Percentiles rank a stretch among this genome's conserved stretches.
Conservation (phyloP, 1,140 invertebrate species). For the Zaprionus taronus region DNA sequence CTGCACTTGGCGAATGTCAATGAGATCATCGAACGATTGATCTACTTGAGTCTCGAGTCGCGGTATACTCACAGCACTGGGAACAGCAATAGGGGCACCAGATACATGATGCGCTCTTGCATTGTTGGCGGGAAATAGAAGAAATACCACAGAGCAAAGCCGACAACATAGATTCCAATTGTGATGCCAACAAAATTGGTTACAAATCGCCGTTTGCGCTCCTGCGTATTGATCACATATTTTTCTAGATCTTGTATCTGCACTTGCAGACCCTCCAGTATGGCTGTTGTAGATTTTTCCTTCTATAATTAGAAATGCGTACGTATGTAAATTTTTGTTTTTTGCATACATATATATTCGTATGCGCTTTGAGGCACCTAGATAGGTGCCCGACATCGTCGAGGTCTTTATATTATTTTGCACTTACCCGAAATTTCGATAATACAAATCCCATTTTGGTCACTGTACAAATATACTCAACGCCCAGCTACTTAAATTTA, state of each 20-base stretch:
- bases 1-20: constrained; percentile 5
- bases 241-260: constrained; percentile 92
- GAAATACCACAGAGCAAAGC: constrained; percentile 91
- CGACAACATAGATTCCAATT: constrained; percentile 91
- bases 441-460: constrained; percentile 54
- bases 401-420: neutral
- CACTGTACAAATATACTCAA: constrained; percentile 17
- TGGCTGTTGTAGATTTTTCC: constrained; percentile 91
- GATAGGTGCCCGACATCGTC: constrained; percentile 19
- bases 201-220: constrained; percentile 91
- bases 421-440: constrained; percentile 64
- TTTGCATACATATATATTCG: constrained; percentile 14
- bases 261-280: constrained; percentile 91
- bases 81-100: constrained; percentile 90
- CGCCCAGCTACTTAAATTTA: constrained; percentile 46
- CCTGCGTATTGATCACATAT: constrained; percentile 91
- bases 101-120: constrained; percentile 89
- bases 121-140: constrained; percentile 89
- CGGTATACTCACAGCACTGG: constrained; percentile 90
- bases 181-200: constrained; percentile 92
- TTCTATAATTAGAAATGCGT: constrained; percentile 87
- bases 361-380: neutral
- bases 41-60: neutral
- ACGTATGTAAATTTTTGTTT: constrained; percentile 43
- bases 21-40: constrained; percentile 43